Conservation (phyloP, 2,888 invertebrate genomes). For the Limnephilus lunatus region DNA sequence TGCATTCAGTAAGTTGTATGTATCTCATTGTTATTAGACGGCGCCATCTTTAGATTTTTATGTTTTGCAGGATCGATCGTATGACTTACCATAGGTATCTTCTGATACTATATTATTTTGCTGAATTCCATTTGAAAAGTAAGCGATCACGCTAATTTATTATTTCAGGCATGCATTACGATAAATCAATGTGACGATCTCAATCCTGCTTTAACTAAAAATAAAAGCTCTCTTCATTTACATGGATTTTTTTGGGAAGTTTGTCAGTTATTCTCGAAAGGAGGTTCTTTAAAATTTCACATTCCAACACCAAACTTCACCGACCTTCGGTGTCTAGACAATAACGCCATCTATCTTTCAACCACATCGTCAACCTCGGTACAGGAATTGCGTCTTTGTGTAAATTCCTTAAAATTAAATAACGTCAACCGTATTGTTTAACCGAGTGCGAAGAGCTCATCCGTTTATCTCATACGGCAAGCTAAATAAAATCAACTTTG, state of each 20-base stretch:
- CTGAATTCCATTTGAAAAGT: background rate
- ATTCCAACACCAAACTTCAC: background rate
- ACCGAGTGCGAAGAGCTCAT: background rate
- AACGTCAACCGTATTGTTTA: background rate
- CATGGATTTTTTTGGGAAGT: background rate
- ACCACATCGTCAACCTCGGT: background rate
- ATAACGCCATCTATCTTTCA: background rate
- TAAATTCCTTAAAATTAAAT: background rate
- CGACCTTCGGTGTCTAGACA: background rate
- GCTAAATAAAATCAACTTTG: background rate
- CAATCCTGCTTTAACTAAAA: background rate
- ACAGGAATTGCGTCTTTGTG: background rate
- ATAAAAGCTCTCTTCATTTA: too few species aligned
- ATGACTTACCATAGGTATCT: background rate
- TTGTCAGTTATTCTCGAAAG: background rate
- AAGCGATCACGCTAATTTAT: background rate
- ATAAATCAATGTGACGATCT: background rate
- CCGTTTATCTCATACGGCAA: background rate
- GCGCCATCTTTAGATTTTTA: too few species aligned
- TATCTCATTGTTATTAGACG: too few species aligned
- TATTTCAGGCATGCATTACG: background rate
- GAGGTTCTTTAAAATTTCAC: background rate
- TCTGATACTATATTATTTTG: background rate
- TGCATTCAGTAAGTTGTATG: too few species aligned
- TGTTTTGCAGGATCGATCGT: too few species aligned